A percentile compares a stretch with the other conserved stretches of the same genome.
phyloP scores from a whole-genome alignment of 2,797 vertebrate genomes.

The Podargus strigoides region DNA sequence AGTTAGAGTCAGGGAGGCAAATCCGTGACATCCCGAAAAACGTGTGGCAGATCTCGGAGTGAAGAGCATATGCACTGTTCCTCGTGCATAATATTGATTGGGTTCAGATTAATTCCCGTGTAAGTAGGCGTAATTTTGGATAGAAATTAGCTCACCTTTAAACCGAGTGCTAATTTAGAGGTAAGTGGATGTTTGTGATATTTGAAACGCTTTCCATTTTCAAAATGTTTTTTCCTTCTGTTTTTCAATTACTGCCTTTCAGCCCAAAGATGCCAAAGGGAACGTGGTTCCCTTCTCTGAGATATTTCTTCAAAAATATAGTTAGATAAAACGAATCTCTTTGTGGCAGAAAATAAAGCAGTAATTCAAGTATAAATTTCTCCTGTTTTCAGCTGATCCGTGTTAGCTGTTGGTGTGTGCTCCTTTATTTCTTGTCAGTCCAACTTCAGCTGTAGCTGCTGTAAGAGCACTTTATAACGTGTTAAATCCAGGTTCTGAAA shows the following conservation, averaged over 20 bases:
- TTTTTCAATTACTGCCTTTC: neutral
- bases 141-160: neutral
- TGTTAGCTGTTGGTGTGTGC: neutral
- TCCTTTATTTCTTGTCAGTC: neutral
- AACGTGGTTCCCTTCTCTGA: rapidly evolving
- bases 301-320: neutral
- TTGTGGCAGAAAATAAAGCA: neutral
- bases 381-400: neutral
- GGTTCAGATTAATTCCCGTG: neutral
- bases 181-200: neutral
- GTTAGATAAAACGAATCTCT: neutral
- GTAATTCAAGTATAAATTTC: neutral
- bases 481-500: too few species aligned
- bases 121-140: neutral
- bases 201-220: neutral
- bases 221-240: neutral
- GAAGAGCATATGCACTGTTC: neutral
- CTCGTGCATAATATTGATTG: rapidly evolving
- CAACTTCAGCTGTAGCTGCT: neutral
- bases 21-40: neutral
- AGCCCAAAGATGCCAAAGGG: neutral
- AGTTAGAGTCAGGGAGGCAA: neutral
- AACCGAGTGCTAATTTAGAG: neutral
- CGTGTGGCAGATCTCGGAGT: too few species aligned
- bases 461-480: neutral